Conservation (phyloP, 2,797 vertebrate genomes). For the Cyprinella venusta region DNA sequence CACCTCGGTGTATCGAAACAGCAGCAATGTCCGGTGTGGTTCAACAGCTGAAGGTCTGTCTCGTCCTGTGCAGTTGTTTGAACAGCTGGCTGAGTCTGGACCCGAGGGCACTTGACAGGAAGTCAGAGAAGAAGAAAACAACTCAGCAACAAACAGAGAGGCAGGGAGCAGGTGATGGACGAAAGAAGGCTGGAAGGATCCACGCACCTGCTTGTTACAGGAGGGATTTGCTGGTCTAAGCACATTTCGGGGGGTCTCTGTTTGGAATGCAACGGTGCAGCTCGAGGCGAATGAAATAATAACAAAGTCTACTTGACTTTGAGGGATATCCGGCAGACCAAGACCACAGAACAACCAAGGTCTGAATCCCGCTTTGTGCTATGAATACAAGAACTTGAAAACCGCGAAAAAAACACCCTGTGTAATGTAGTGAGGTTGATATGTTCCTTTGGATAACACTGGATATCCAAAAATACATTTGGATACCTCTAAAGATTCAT, state of each 20-base stretch:
- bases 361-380: constrained; percentile 66
- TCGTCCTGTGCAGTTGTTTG: constrained; percentile 73
- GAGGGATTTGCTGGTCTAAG: constrained; percentile 42
- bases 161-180: constrained; percentile 52
- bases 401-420: constrained; percentile 8
- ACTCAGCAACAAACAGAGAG: constrained; percentile 45
- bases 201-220: constrained; percentile 49
- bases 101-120: constrained; percentile 67
- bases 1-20: constrained; percentile 70
- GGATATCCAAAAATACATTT: constrained; percentile 22
- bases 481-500: background rate
- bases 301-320: constrained; percentile 43
- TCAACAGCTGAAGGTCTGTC: constrained; percentile 70
- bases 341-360: constrained; percentile 45
- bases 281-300: constrained; percentile 57
- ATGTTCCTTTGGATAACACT: background rate
- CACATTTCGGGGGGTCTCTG: constrained; percentile 44
- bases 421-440: background rate
- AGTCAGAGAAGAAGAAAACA: constrained; percentile 42
- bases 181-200: constrained; percentile 25
- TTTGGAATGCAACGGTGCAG: constrained; percentile 50
- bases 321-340: constrained; percentile 18
- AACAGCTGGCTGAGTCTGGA: constrained; percentile 70
- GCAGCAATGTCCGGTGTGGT: constrained; percentile 64
- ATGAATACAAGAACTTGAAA: constrained; percentile 75